Conservation (phyloP, 2,888 invertebrate species). For the Zaprionus lineosus region DNA sequence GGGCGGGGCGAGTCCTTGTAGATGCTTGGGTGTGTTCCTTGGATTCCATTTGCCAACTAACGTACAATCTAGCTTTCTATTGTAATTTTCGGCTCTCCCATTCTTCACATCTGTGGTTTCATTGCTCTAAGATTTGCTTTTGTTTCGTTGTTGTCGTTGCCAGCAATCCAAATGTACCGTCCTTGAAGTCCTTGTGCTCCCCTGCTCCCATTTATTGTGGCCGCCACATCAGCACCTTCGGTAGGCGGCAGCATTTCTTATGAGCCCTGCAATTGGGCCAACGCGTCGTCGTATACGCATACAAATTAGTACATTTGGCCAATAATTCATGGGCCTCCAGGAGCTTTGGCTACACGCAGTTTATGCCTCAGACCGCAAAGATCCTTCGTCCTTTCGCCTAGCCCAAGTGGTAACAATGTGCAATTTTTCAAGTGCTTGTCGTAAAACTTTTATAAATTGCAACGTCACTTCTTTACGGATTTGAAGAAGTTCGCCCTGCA, state of each 20-base stretch:
- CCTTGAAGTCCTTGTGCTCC: neutral
- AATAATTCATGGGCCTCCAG: constrained; percentile 54
- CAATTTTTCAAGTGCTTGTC: constrained; percentile 39
- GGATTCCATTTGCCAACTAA: constrained; percentile 4
- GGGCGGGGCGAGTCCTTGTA: neutral
- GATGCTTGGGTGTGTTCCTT: no score
- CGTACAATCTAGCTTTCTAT: constrained; percentile 48
- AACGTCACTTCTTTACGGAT: constrained; percentile 49
- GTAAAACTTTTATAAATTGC: constrained; percentile 66
- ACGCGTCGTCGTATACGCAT: constrained; percentile 43
- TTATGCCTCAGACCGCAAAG: constrained; percentile 18
- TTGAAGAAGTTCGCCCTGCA: no score
- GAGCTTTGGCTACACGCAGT: constrained; percentile 9
- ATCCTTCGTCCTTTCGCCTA: neutral
- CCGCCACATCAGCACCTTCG: neutral
- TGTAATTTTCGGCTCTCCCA: constrained; percentile 36
- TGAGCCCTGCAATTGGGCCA: neutral
- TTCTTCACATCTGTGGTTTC: neutral
- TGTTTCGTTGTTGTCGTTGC: constrained; percentile 18
- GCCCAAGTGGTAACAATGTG: constrained; percentile 42
- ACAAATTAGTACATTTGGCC: constrained; percentile 16
- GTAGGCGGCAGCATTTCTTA: constrained; percentile 8
- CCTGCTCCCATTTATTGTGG: constrained; percentile 34
- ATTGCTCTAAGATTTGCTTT: neutral
- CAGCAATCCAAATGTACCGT: constrained; percentile 10